phyloP scores from a whole-genome alignment of 1,140 invertebrate species.

The Drosophila littoralis region DNA sequence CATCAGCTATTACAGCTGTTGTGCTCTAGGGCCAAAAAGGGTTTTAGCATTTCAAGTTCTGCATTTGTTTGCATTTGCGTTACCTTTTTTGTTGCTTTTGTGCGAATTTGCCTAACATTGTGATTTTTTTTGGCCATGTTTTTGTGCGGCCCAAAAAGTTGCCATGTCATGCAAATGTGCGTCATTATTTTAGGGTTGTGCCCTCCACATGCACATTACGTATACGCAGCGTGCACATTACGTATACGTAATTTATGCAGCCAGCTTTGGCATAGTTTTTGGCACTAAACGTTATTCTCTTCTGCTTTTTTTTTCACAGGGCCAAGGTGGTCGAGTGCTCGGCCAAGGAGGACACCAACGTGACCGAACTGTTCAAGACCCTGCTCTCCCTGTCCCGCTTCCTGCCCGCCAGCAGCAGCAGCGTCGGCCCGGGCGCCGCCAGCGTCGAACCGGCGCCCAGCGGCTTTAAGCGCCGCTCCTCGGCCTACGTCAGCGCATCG shows the following conservation, averaged over 20 bases:
- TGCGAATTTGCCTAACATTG: conserved; percentile 19
- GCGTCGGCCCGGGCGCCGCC: conserved; percentile 80
- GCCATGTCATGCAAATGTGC: conserved; percentile 38
- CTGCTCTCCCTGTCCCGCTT: conserved; percentile 89
- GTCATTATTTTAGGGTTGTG: conserved; percentile 29
- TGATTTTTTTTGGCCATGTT: conserved; percentile 16
- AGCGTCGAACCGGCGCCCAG: conserved; percentile 86
- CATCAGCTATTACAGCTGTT: background rate
- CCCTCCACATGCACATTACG: conserved; percentile 21
- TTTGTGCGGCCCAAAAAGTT: conserved; percentile 6
- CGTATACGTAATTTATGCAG: conserved; percentile 46
- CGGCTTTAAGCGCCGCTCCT: conserved; percentile 89
- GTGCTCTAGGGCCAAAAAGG: background rate
- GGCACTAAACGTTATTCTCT: conserved; percentile 11
- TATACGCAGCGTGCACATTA: conserved; percentile 20
- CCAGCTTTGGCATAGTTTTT: conserved; percentile 37
- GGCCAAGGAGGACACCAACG: conserved; percentile 91
- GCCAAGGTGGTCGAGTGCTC: conserved; percentile 92
- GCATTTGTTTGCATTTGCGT: conserved; percentile 18
- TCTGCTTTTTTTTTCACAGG: conserved; percentile 80
- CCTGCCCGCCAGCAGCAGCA: conserved; percentile 85
- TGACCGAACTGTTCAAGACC: conserved; percentile 90
- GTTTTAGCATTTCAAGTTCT: background rate
- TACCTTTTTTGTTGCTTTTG: conserved; percentile 18
- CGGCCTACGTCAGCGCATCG: conserved; percentile 88